These are phyloP conservation scores for Hirtodrosophila alboralis DNA, from an alignment of 2,888 invertebrate species.

Conservation along the genomic window DNA sequence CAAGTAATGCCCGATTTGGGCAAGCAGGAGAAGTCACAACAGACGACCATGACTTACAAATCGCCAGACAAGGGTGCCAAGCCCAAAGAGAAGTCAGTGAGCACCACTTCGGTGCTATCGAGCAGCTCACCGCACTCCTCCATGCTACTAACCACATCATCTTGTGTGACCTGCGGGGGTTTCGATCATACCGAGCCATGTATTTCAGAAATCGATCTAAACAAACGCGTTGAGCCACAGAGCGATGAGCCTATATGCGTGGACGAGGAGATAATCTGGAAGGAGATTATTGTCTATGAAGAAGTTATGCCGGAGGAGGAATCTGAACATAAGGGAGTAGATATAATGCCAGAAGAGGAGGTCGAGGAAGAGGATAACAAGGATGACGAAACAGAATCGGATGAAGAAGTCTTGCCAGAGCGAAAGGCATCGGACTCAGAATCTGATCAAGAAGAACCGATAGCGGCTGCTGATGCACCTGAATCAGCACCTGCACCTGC, in stretches of 20 bases:
- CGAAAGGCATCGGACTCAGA: background rate
- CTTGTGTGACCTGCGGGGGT: conserved; percentile 64
- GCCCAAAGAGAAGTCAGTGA: conserved; percentile 35
- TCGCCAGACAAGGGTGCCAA: conserved; percentile 28
- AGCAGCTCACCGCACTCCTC: conserved; percentile 66
- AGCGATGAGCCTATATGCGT: conserved; percentile 51
- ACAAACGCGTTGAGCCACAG: conserved; percentile 55
- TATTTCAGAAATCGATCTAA: conserved; percentile 56
- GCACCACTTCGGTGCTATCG: conserved; percentile 29
- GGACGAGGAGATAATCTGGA: conserved; percentile 66
- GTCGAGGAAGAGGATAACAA: background rate
- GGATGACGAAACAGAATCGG: conserved; percentile 6
- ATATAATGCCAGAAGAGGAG: too few species aligned
- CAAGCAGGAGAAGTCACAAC: conserved; percentile 64
- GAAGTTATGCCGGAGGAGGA: conserved; percentile 52
- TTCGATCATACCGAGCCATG: conserved; percentile 58
- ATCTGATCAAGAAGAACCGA: background rate
- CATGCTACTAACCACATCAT: conserved; percentile 66
- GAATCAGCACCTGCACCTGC: conserved; percentile 5
- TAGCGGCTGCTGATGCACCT: background rate
- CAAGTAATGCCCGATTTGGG: conserved; percentile 33
- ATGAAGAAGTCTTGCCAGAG: conserved; percentile 1
- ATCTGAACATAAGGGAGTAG: conserved; percentile 12
- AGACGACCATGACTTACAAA: conserved; percentile 54
- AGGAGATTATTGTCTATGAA: conserved; percentile 59